phyloP scores from a whole-genome alignment of 2,113 vertebrate species.

The Misgurnus anguillicaudatus region DNA sequence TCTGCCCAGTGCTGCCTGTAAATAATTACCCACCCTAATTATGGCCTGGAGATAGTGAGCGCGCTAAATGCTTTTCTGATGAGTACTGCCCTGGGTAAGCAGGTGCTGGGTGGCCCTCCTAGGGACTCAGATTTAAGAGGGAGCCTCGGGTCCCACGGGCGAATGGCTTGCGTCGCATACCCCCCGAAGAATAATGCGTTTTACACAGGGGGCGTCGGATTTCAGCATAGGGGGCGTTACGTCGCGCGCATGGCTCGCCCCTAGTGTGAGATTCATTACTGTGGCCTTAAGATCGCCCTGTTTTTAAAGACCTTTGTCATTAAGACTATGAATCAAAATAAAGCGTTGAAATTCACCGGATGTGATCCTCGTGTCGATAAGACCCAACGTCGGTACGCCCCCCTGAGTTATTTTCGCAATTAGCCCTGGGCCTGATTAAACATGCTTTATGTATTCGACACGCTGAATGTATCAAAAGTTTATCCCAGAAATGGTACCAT shows the following conservation, averaged over 20 bases:
- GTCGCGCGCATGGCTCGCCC: slow-evolving; percentile 50
- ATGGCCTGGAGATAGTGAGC: slow-evolving; percentile 98
- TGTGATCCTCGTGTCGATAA: slow-evolving; percentile 34
- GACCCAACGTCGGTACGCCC: not conserved
- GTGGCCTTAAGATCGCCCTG: slow-evolving; percentile 52
- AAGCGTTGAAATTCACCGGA: slow-evolving; percentile 32
- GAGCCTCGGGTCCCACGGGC: slow-evolving; percentile 57
- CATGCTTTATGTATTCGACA: slow-evolving; percentile 19
- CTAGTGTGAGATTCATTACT: slow-evolving; percentile 56
- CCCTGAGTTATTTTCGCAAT: not conserved
- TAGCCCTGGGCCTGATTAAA: slow-evolving; percentile 1
- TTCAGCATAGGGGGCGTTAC: slow-evolving; percentile 41
- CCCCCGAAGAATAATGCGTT: slow-evolving; percentile 56
- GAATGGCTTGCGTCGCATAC: slow-evolving; percentile 51
- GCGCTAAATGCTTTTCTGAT: slow-evolving; percentile 99
- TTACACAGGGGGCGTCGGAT: slow-evolving; percentile 33
- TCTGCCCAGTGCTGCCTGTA: slow-evolving; percentile 95
- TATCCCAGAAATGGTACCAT: not conserved
- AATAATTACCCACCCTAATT: slow-evolving; percentile 99
- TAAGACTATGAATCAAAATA: slow-evolving; percentile 48
- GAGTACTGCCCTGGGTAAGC: slow-evolving; percentile 93
- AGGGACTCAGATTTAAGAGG: slow-evolving; percentile 99
- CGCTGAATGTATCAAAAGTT: slow-evolving; percentile 18
- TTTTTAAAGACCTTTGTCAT: slow-evolving; percentile 54
- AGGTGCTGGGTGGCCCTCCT: slow-evolving; percentile 99